These are phyloP conservation scores for Callipepla californica DNA, from an alignment of 2,113 vertebrate species.

Conservation along the genomic window DNA sequence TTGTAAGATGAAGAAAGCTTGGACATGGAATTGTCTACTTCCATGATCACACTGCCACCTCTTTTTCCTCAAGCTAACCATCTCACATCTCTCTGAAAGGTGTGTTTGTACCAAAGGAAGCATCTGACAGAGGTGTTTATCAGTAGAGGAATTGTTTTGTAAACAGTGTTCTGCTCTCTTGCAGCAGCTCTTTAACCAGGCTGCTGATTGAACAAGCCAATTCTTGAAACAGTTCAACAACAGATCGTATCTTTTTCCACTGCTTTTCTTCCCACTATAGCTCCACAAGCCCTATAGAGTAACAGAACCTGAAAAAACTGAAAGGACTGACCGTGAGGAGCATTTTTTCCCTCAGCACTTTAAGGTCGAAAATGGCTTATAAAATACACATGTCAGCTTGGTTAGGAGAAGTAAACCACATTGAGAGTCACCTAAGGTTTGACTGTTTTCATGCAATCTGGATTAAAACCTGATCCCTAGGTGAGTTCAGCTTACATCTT, in stretches of 20 bases:
- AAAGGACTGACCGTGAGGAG: not conserved
- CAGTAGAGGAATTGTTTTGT: not conserved
- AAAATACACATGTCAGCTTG: not conserved
- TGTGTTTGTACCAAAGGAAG: not conserved
- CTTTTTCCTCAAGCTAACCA: not conserved
- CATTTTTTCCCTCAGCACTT: not conserved
- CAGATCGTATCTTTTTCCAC: not conserved
- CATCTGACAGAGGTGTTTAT: not conserved
- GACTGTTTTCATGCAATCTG: not conserved
- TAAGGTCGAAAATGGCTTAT: not conserved
- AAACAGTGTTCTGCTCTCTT: not conserved
- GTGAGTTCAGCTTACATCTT: constrained; percentile 74
- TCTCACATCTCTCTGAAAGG: not conserved
- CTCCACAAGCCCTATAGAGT: not conserved
- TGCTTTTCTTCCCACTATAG: not conserved
- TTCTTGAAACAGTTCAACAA: not conserved
- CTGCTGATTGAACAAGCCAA: not conserved
- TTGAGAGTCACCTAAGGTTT: fast-evolving
- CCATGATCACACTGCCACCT: not conserved
- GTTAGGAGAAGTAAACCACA: not conserved
- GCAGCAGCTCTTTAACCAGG: not conserved
- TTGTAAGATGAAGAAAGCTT: not conserved
- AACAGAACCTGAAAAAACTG: not conserved
- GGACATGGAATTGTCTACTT: not conserved
- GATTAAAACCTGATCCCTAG: not conserved